Base-by-base conservation (phyloP, 2,113 vertebrate genomes). In the Etheostoma cragini region DNA sequence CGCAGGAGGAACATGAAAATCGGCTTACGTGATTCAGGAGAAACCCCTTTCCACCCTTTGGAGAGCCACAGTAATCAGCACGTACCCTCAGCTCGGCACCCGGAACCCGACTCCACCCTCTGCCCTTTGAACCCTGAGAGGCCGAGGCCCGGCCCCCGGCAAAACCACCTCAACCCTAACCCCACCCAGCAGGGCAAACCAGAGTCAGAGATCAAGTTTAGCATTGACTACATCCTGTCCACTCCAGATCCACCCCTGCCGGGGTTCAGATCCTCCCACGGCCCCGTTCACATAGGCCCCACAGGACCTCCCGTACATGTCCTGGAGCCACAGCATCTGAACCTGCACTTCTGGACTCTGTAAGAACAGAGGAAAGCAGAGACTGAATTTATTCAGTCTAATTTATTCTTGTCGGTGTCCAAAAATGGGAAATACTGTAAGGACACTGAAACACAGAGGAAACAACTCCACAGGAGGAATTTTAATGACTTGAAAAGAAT, bases 211-310 rank as follows among this genome's bases (percentile, higher is more conserved):
- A 97, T 99, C 89, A 99, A 98, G 93, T 99, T 99, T 78, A 99
- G 98, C 92, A 99, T 99, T 33, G 98, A 99, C 94, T 98, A 98
- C 94, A 99, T 99, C 89, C 96, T 99, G 1, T 99, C 98, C 35
- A 94, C 97, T 8, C 97, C 98, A 0, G 96, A 96, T 87, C 97
- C 97, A 45, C 97, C 97, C 3, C 69, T 93, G 42, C 94, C 96
- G 0, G 94, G 92, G 19, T 92, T 96, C 78, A 94, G 95, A 79
- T 80, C 94, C 49, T 94, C 95, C 0, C 91, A 91, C 2, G 83
- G 88, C 7, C 60, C 72, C 0, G 1, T 89, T 11, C 91, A 89
- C 49, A 66, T 87, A 19, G 46, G 72, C 13, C 93, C 94, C 49
- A 88, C 94, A 2, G 94, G 92, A 38, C 85, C 93, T 3, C 93